Evolutionary conservation across 1,140 invertebrate species (phyloP).

Genomic region (Heterodera carotae): DNA sequence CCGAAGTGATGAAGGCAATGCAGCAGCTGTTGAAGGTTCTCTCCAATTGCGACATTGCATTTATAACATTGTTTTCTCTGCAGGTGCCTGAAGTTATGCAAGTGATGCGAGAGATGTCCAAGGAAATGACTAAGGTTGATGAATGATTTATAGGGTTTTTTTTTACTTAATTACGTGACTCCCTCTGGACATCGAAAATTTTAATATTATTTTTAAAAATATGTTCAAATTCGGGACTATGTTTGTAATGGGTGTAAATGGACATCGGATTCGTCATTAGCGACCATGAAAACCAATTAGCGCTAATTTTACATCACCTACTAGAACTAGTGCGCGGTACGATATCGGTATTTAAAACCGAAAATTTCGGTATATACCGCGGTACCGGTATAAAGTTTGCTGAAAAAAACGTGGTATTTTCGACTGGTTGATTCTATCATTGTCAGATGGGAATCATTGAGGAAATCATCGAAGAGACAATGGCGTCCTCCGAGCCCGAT

Average conservation of each 20-base stretch:
- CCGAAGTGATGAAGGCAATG: conserved; percentile 96
- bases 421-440: neutral
- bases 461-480: conserved; percentile 97
- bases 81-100: conserved; percentile 83
- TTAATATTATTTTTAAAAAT: no score
- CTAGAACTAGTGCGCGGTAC: no score
- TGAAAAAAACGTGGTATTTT: neutral
- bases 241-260: no score
- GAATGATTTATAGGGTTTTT: neutral
- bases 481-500: conserved; percentile 84
- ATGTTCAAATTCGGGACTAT: no score
- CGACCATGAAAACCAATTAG: no score
- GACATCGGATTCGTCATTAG: no score
- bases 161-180: no score
- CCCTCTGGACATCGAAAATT: no score
- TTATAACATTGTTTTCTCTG: conserved; percentile 74
- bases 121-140: conserved; percentile 94
- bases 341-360: no score
- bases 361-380: no score
- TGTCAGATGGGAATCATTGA: conserved; percentile 80
- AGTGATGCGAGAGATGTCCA: conserved; percentile 95
- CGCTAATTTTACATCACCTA: no score
- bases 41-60: conserved; percentile 7
- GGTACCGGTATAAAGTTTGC: no score
- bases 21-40: conserved; percentile 71